Evolutionary conservation across 1,140 invertebrate species (phyloP), one percentile per base, ranked within the genome.

Genomic region (Saccostrea cuccullata): DNA sequence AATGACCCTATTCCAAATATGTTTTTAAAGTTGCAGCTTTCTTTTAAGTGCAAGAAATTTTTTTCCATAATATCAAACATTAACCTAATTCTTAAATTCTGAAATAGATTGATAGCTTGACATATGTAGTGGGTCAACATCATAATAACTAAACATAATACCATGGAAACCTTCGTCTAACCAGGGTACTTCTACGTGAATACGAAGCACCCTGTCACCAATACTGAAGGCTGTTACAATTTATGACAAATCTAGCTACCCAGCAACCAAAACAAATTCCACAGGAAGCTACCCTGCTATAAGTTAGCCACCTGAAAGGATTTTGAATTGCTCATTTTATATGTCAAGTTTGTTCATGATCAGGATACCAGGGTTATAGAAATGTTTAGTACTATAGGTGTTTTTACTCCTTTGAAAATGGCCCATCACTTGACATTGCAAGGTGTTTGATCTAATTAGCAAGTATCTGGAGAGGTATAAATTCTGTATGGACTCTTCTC

Each of bases 401-500:
- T 26, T 77, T 36, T 77, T 26, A 77, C 70, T 12, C 23, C 23
- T 77, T 36, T 77, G 30, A 77, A 77, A 5, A 17, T 23, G 30
- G 3, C 70, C 26, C 70, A 77, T 15, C 30, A 36, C 26, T 77
- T 77, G 70, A 77, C 70, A 77, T 12, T 77, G 70, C 26, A 77
- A 77, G 70, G 70, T 77, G 70, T 77, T 36, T 77, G 70, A 77
- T 77, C 70, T 77, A 77, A 77, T 77, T 77, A 36, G 70, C 70
- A 77, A 77, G 23, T 77, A 30, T 77, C 70, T 77, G 26, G 23
- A 15, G 26, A 77, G 70, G 30, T 77, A 26, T 77, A 77, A 77
- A 77, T 77, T 77, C 70, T 77, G 26, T 13, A 26, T 77, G 70
- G 70, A 77, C 23, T 77, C 20, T 77, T 77, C 70, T 77, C 70